Percentiles rank a stretch among this genome's conserved stretches.
Evolutionary conservation across 2,888 invertebrate species (phyloP).

Genomic region (Phymatocera aterrima): DNA sequence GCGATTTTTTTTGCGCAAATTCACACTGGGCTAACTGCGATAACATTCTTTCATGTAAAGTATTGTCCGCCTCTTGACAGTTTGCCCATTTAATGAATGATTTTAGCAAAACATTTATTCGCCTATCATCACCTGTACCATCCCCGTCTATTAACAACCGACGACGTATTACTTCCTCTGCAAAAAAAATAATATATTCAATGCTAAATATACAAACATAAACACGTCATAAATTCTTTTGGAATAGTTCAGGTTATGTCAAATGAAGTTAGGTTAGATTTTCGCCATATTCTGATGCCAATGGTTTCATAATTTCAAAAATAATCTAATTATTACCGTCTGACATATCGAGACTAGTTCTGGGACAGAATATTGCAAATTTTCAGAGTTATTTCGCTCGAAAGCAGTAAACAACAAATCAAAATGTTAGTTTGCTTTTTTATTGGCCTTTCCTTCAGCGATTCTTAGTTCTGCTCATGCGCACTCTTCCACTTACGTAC

Average conservation of each 20-base stretch:
- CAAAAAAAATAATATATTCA: constrained; percentile 58
- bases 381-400: neutral
- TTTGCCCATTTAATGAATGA: constrained; percentile 89
- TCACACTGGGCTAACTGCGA: constrained; percentile 92
- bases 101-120: constrained; percentile 90
- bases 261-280: constrained; percentile 19
- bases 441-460: neutral
- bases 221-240: neutral
- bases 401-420: too few relatives aligned
- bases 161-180: constrained; percentile 96
- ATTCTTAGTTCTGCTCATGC: too few relatives aligned
- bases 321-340: constrained; percentile 7
- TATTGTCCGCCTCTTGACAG: constrained; percentile 76
- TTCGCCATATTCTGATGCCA: neutral
- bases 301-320: neutral
- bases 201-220: neutral
- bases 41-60: constrained; percentile 85
- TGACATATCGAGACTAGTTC: neutral
- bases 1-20: constrained; percentile 90
- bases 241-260: too few relatives aligned
- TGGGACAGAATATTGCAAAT: neutral
- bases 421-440: too few relatives aligned
- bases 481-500: too few relatives aligned
- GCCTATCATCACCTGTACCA: constrained; percentile 96
- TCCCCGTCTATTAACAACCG: constrained; percentile 96